These are phyloP conservation scores for Oceanodroma leucorhoa DNA, from an alignment of 2,797 vertebrate genomes.

Conservation along the genomic window DNA sequence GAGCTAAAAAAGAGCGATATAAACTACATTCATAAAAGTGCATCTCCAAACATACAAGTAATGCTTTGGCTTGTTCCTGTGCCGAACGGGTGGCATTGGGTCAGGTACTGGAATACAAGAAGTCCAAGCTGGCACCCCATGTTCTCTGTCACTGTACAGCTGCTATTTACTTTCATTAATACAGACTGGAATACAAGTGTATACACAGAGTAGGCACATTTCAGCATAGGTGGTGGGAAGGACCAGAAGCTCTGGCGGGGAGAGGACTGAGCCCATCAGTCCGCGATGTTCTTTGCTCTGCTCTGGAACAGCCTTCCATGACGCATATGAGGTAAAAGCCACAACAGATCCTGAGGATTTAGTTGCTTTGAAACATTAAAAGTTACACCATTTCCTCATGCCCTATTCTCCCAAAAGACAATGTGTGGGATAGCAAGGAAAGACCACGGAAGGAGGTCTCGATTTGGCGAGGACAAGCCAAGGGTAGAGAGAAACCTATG, in stretches of 20 bases:
- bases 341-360: constrained; percentile 38
- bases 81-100: constrained; percentile 54
- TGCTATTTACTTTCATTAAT: neutral
- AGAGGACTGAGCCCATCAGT: neutral
- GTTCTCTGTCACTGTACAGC: constrained; percentile 26
- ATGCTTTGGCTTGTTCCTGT: constrained; percentile 79
- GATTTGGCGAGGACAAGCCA: neutral
- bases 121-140: constrained; percentile 27
- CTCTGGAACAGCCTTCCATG: constrained; percentile 2
- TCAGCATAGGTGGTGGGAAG: constrained; percentile 15
- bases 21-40: constrained; percentile 93
- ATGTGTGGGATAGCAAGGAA: neutral
- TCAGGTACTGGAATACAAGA: neutral
- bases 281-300: neutral
- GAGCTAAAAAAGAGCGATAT: constrained; percentile 80
- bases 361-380: neutral
- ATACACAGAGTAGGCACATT: neutral
- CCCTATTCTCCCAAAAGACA: neutral
- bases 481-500: neutral
- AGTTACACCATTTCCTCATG: neutral
- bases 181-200: neutral
- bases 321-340: constrained; percentile 32
- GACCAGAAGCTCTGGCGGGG: neutral
- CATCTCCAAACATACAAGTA: constrained; percentile 81
- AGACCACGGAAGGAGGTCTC: neutral